Evolutionary conservation across 2,888 invertebrate genomes (phyloP).

Genomic region (Carabus problematicus): DNA sequence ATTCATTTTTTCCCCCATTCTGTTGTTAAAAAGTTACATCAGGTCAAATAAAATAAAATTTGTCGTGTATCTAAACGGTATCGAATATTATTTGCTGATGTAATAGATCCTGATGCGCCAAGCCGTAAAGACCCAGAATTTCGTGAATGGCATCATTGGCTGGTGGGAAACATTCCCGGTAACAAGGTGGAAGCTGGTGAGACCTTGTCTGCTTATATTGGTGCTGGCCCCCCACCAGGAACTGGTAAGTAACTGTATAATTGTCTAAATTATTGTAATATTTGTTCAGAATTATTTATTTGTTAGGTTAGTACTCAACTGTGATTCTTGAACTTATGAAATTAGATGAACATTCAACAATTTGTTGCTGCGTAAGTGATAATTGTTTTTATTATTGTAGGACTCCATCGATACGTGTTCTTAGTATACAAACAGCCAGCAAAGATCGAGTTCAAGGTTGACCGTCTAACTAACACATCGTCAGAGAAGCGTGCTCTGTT

Average conservation of each 20-base stretch:
- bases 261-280: too few relatives aligned
- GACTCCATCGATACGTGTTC: slow-evolving; percentile 67
- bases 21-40: too few relatives aligned
- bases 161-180: slow-evolving; percentile 87
- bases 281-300: too few relatives aligned
- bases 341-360: too few relatives aligned
- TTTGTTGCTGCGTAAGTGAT: too few relatives aligned
- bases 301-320: too few relatives aligned
- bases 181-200: slow-evolving; percentile 70
- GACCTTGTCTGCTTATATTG: slow-evolving; percentile 77
- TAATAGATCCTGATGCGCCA: slow-evolving; percentile 60
- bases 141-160: slow-evolving; percentile 75
- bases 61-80: too few relatives aligned
- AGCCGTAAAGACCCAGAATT: slow-evolving; percentile 72
- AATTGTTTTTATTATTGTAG: too few relatives aligned
- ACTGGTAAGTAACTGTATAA: slow-evolving; percentile 45
- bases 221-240: slow-evolving; percentile 81
- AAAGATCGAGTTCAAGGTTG: slow-evolving; percentile 62
- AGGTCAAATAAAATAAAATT: too few relatives aligned
- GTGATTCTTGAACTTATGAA: too few relatives aligned
- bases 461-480: slow-evolving; percentile 60
- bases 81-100: too few relatives aligned
- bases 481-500: slow-evolving; percentile 66
- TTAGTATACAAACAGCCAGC: slow-evolving; percentile 71
- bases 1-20: too few relatives aligned